phyloP scores from a whole-genome alignment of 1,140 invertebrate genomes.

The Phthorimaea operculella region DNA sequence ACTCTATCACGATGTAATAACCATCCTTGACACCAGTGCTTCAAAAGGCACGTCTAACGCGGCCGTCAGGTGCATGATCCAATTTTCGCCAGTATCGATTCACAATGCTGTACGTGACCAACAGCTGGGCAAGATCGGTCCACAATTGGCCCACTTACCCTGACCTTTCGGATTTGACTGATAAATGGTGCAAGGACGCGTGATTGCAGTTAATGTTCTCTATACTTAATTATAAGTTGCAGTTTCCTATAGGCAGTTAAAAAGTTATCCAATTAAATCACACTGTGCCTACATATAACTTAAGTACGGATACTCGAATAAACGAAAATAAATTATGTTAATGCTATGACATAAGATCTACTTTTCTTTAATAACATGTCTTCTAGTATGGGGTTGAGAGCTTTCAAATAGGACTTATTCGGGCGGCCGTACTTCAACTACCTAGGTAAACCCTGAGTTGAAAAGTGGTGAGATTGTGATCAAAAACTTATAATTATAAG shows the following conservation, averaged over 20 bases:
- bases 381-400: too few species aligned
- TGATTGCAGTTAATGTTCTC: constrained; percentile 20
- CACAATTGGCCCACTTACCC: constrained; percentile 28
- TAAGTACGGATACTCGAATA: too few species aligned
- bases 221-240: constrained; percentile 13
- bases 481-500: too few species aligned
- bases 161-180: constrained; percentile 23
- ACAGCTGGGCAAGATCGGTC: neutral
- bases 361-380: too few species aligned
- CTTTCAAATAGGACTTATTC: too few species aligned
- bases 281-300: too few species aligned
- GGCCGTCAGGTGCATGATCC: neutral
- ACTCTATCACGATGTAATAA: neutral
- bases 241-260: neutral
- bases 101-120: neutral
- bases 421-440: too few species aligned
- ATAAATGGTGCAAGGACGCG: constrained; percentile 20
- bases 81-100: neutral
- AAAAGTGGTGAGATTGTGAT: too few species aligned
- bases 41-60: neutral
- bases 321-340: too few species aligned
- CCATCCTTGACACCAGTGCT: neutral
- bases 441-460: too few species aligned
- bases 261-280: neutral
- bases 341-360: too few species aligned